phyloP scores from a whole-genome alignment of 2,113 vertebrate species.

The Theristicus caerulescens region DNA sequence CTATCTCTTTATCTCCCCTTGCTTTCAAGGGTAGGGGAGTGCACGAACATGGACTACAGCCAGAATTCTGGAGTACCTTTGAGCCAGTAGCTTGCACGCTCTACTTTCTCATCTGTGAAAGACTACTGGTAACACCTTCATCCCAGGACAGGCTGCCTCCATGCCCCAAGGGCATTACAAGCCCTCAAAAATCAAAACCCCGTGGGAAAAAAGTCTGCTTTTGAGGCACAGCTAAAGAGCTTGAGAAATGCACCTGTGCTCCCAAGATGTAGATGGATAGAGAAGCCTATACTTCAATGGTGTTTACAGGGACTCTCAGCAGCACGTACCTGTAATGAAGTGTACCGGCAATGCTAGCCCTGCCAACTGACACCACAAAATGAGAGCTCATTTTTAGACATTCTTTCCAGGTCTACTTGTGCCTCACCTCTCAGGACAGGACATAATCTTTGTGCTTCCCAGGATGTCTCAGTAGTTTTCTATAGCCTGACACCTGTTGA shows the following conservation, averaged over 20 bases:
- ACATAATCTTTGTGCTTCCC: background rate
- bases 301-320: background rate
- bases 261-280: accelerated
- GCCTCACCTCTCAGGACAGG: background rate
- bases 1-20: background rate
- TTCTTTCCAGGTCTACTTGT: background rate
- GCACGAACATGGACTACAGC: background rate
- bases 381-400: accelerated
- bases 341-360: background rate
- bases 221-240: background rate
- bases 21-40: background rate
- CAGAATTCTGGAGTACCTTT: background rate
- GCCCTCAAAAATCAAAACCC: background rate
- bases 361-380: background rate
- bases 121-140: accelerated
- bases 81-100: background rate
- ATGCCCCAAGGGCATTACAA: background rate
- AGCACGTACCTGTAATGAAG: accelerated
- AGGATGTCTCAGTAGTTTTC: background rate
- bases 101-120: background rate
- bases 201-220: accelerated
- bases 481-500: background rate
- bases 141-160: background rate
- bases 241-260: accelerated
- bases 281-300: accelerated